These are phyloP conservation scores for Megastigmus dorsalis DNA, from an alignment of 2,888 invertebrate species.

Conservation along the genomic window DNA sequence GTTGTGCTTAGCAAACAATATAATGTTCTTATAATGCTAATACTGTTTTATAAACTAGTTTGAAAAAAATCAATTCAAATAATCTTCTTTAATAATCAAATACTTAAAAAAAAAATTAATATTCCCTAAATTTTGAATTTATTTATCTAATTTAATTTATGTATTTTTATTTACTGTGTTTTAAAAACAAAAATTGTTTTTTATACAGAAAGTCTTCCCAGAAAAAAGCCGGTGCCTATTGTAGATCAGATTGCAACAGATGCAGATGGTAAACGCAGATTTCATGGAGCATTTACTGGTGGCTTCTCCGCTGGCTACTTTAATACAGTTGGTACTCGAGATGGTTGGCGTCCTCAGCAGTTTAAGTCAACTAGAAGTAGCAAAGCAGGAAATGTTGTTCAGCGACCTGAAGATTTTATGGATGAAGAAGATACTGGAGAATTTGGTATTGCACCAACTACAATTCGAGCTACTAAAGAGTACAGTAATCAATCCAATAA, in stretches of 20 bases:
- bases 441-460: slow-evolving; percentile 95
- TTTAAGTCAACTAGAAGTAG: slow-evolving; percentile 92
- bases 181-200: background rate
- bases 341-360: slow-evolving; percentile 94
- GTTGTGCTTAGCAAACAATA: no score
- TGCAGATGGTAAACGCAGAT: slow-evolving; percentile 90
- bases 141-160: background rate
- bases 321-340: slow-evolving; percentile 95
- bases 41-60: background rate
- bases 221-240: slow-evolving; percentile 85
- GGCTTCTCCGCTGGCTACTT: slow-evolving; percentile 98
- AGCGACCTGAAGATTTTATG: slow-evolving; percentile 96
- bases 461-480: slow-evolving; percentile 86
- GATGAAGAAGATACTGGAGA: slow-evolving; percentile 97
- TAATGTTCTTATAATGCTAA: no score
- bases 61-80: background rate
- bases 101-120: background rate
- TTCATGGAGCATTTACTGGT: slow-evolving; percentile 99
- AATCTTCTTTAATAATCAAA: background rate
- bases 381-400: slow-evolving; percentile 77
- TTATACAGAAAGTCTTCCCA: slow-evolving; percentile 83
- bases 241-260: slow-evolving; percentile 94
- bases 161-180: background rate
- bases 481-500: slow-evolving; percentile 77
- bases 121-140: background rate